Percentiles rank a stretch among this genome's conserved stretches.
These are phyloP conservation scores for Ispidina lecontei DNA, from an alignment of 2,797 vertebrate species.

Conservation along the genomic window DNA sequence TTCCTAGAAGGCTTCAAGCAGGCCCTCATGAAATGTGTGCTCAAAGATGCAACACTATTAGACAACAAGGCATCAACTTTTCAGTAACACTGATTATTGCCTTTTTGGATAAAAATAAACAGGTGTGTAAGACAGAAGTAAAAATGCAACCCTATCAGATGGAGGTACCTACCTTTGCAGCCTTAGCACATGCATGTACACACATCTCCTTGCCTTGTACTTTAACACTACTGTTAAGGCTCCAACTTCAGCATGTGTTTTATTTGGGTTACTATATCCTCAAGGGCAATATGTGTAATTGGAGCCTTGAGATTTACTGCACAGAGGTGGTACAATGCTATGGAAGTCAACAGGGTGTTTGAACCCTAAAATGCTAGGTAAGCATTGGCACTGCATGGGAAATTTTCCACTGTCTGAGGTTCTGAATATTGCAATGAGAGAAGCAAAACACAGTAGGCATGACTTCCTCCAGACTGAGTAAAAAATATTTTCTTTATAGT, in stretches of 20 bases:
- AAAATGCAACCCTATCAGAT: neutral
- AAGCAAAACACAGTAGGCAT: neutral
- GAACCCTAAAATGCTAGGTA: neutral
- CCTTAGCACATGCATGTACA: neutral
- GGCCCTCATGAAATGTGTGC: neutral
- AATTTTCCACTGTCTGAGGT: neutral
- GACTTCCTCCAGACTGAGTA: neutral
- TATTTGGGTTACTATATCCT: neutral
- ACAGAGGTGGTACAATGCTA: neutral
- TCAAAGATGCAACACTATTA: neutral
- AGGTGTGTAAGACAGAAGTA: neutral
- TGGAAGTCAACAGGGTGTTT: neutral
- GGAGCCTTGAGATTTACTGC: neutral
- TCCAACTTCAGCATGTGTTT: neutral
- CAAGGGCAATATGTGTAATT: neutral
- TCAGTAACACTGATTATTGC: neutral
- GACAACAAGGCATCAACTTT: neutral
- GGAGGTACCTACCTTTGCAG: neutral
- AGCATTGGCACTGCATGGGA: neutral
- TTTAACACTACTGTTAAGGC: neutral
- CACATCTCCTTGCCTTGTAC: neutral
- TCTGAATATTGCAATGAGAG: neutral
- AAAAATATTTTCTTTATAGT: neutral
- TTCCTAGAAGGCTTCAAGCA: neutral
- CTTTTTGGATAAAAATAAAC: neutral